Evolutionary conservation across 2,888 invertebrate species (phyloP).

Genomic region (Leptinotarsa haldemani): DNA sequence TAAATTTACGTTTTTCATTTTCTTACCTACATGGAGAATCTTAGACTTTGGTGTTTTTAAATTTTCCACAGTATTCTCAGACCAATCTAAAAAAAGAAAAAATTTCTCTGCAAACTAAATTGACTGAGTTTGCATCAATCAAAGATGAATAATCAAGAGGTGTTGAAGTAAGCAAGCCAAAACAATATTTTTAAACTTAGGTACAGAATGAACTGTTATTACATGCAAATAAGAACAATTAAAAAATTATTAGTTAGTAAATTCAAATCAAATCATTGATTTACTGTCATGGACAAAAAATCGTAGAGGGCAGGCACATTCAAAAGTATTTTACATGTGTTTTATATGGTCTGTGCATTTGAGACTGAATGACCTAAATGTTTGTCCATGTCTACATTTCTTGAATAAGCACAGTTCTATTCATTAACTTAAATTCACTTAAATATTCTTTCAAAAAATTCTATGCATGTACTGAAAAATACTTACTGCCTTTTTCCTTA

Average conservation of each 20-base stretch:
- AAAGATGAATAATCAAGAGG: neutral
- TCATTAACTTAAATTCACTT: too few relatives aligned
- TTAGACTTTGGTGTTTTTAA: constrained; percentile 2
- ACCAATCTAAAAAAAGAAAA: neutral
- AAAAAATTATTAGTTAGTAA: too few relatives aligned
- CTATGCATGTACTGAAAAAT: constrained; percentile 3
- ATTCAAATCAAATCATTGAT: too few relatives aligned
- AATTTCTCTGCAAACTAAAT: neutral
- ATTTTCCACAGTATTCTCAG: constrained; percentile 3
- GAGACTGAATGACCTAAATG: too few relatives aligned
- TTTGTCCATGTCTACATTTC: neutral
- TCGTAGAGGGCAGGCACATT: too few relatives aligned
- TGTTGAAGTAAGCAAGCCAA: neutral
- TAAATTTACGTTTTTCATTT: neutral
- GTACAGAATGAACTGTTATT: too few relatives aligned
- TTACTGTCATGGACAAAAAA: too few relatives aligned
- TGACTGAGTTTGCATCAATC: neutral
- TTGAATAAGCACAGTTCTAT: neutral
- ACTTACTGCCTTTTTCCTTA: neutral
- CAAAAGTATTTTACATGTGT: too few relatives aligned
- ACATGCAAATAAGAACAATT: too few relatives aligned
- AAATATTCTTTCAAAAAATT: constrained; percentile 1
- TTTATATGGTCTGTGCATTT: too few relatives aligned
- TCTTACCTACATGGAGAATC: neutral
- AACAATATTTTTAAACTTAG: too few relatives aligned